These are phyloP conservation scores for Holotrichia oblita DNA, from an alignment of 1,140 invertebrate genomes.

Conservation along the genomic window DNA sequence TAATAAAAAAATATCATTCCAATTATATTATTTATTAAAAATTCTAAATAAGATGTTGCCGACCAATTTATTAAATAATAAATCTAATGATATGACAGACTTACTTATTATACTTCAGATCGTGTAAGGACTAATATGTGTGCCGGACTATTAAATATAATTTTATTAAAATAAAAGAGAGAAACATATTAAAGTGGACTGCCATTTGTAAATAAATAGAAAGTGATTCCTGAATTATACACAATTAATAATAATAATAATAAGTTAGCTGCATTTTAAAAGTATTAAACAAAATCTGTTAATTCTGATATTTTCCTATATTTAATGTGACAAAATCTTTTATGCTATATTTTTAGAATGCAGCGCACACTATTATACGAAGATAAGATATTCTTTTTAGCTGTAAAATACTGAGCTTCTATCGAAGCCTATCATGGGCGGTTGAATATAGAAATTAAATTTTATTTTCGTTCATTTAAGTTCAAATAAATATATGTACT, in stretches of 20 bases:
- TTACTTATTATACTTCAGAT: background rate
- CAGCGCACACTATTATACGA: background rate
- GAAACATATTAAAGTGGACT: constrained; percentile 33
- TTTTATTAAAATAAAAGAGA: no score
- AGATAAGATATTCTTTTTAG: constrained; percentile 21
- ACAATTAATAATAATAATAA: background rate
- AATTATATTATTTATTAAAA: constrained; percentile 12
- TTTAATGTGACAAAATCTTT: background rate
- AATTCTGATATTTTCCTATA: background rate
- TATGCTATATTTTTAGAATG: constrained; percentile 13
- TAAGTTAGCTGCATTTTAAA: constrained; percentile 1
- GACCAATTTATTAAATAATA: background rate
- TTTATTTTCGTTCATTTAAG: background rate
- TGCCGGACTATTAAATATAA: constrained; percentile 13
- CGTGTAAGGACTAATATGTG: background rate
- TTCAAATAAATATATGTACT: background rate
- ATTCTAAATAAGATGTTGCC: constrained; percentile 16
- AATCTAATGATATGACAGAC: background rate
- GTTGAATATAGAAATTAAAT: background rate
- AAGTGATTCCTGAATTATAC: constrained; percentile 8
- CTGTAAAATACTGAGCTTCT: constrained; percentile 25
- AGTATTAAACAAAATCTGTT: constrained; percentile 2
- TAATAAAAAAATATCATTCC: constrained; percentile 31
- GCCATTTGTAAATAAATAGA: constrained; percentile 34
- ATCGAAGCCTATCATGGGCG: background rate